A percentile compares a stretch with the other conserved stretches of the same genome.
These are phyloP conservation scores for Desmophyllum pertusum DNA, from an alignment of 92 coral and sea anemone species.

Conservation along the genomic window DNA sequence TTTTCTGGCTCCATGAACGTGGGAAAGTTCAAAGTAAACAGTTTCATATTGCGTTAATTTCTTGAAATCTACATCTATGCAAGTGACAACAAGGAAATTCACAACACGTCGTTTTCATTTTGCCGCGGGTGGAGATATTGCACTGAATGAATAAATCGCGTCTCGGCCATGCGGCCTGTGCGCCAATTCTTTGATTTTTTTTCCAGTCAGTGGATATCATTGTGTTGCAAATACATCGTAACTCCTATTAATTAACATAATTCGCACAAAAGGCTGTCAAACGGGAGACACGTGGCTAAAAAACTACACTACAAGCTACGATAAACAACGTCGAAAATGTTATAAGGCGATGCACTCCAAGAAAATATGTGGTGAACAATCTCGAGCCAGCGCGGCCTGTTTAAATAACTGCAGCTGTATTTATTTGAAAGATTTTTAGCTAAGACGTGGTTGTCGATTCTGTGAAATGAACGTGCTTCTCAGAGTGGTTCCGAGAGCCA, in stretches of 20 bases:
- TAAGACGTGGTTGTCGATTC: constrained; percentile 78
- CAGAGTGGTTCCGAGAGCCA: constrained; percentile 69
- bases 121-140: not conserved
- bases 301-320: constrained; percentile 59
- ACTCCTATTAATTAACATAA: constrained; percentile 81
- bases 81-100: constrained; percentile 25
- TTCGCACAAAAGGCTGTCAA: constrained; percentile 90
- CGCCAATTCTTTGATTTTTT: constrained; percentile 37
- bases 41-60: constrained; percentile 19
- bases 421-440: constrained; percentile 53
- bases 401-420: constrained; percentile 91
- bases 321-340: constrained; percentile 78
- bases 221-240: constrained; percentile 81
- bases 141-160: constrained; percentile 1
- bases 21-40: constrained; percentile 28
- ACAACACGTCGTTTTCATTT: not conserved
- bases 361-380: constrained; percentile 55
- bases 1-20: constrained; percentile 20
- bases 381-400: constrained; percentile 62
- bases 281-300: constrained; percentile 87
- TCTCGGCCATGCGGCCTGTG: constrained; percentile 35
- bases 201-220: constrained; percentile 68
- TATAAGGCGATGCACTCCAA: constrained; percentile 57
- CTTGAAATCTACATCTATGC: constrained; percentile 36
- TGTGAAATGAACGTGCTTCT: constrained; percentile 73